phyloP scores from a whole-genome alignment of 1,140 invertebrate species.

The Drosophila mauritiana region DNA sequence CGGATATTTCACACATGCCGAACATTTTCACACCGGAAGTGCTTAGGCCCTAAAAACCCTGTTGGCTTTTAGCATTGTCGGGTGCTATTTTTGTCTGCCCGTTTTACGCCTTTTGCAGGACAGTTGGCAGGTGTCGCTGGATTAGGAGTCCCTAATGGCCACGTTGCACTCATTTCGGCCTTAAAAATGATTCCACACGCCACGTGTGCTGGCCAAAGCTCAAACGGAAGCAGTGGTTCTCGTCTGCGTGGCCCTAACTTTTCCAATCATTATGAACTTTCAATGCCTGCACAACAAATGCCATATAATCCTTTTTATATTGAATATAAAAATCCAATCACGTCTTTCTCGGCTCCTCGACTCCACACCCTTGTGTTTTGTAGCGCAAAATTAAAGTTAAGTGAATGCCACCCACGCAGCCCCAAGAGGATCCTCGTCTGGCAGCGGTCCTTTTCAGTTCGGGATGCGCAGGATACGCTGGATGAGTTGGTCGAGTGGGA shows the following conservation, averaged over 20 bases:
- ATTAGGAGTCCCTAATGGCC: slow-evolving; percentile 24
- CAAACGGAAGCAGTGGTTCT: slow-evolving; percentile 2
- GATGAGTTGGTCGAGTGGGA: slow-evolving; percentile 8
- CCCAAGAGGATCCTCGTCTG: slow-evolving; percentile 54
- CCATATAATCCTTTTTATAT: slow-evolving; percentile 82
- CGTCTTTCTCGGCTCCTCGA: slow-evolving; percentile 34
- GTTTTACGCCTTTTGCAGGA: slow-evolving; percentile 8
- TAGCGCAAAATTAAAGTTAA: slow-evolving; percentile 71
- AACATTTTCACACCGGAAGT: slow-evolving; percentile 39
- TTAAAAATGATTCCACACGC: slow-evolving; percentile 71
- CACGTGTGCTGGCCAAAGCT: slow-evolving; percentile 13
- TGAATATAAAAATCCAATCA: slow-evolving; percentile 83
- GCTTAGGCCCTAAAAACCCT: slow-evolving; percentile 15
- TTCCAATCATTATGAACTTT: slow-evolving; percentile 81
- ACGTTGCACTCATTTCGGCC: slow-evolving; percentile 49
- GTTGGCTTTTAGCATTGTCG: not conserved
- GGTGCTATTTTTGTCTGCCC: slow-evolving; percentile 39
- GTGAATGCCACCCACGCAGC: slow-evolving; percentile 48
- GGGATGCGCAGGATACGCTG: slow-evolving; percentile 27
- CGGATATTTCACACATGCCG: slow-evolving; percentile 27
- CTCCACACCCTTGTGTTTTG: slow-evolving; percentile 36
- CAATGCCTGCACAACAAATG: slow-evolving; percentile 56
- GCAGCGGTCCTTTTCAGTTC: slow-evolving; percentile 23
- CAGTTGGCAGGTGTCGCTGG: slow-evolving; percentile 19
- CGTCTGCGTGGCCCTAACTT: slow-evolving; percentile 64